Evolutionary conservation across 2,113 vertebrate species (phyloP).

Genomic region (Zapornia atra): DNA sequence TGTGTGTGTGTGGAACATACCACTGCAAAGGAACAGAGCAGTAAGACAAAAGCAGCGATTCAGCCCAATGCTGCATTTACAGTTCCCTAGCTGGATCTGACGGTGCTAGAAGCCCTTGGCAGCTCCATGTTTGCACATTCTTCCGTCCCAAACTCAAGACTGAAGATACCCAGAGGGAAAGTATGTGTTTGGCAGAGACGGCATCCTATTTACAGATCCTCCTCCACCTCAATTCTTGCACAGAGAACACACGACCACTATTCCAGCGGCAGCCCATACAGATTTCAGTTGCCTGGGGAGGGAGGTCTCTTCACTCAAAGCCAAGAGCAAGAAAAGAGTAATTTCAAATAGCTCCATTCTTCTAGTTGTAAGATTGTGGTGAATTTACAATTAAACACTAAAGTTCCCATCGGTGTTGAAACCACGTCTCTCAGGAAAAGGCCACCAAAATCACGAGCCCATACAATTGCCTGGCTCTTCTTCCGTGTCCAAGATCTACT

Average conservation of each 20-base stretch:
- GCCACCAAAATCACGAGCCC: background rate
- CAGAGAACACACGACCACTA: background rate
- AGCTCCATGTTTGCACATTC: background rate
- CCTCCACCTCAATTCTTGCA: background rate
- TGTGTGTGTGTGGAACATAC: background rate
- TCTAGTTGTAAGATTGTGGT: background rate
- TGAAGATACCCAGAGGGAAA: background rate
- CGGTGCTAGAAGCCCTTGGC: background rate
- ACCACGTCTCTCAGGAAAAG: background rate
- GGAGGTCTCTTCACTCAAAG: background rate
- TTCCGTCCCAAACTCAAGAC: background rate
- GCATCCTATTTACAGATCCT: background rate
- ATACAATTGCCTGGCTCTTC: background rate
- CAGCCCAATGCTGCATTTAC: background rate
- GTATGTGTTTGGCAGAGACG: background rate
- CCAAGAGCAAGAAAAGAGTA: background rate
- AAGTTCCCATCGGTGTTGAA: background rate
- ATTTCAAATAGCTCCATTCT: background rate
- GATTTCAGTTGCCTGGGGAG: background rate
- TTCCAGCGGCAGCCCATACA: background rate
- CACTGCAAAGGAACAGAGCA: background rate
- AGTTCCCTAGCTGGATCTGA: background rate
- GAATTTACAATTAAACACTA: background rate
- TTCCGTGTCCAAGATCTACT: background rate
- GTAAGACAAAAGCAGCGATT: background rate